These are phyloP conservation scores for Orussus abietinus DNA, from an alignment of 1,140 invertebrate species.

Conservation along the genomic window DNA sequence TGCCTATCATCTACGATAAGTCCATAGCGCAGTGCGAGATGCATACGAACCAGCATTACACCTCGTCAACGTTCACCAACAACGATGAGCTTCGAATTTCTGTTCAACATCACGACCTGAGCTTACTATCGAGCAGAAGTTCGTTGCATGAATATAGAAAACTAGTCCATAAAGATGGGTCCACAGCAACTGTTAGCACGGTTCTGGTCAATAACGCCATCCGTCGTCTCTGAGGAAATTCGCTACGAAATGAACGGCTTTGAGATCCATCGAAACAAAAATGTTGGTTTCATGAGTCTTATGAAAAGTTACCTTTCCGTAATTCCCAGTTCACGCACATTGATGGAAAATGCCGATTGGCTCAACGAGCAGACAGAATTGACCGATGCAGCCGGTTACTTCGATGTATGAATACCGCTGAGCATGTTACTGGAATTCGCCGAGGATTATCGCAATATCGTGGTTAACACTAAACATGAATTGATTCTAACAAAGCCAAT, in stretches of 20 bases:
- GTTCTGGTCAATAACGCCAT: constrained; percentile 39
- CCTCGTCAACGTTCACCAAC: constrained; percentile 31
- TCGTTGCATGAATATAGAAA: constrained; percentile 35
- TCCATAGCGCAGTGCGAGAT: constrained; percentile 34
- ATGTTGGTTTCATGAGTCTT: constrained; percentile 39
- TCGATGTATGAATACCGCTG: constrained; percentile 43
- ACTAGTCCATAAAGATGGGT: constrained; percentile 21
- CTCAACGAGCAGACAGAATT: constrained; percentile 14
- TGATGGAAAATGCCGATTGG: constrained; percentile 32
- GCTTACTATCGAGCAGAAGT: constrained; percentile 33
- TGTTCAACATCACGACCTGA: constrained; percentile 41
- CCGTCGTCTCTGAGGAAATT: constrained; percentile 47
- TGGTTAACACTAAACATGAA: too few species aligned
- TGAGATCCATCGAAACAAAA: constrained; percentile 45
- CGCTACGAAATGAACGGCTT: constrained; percentile 47
- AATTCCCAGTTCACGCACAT: constrained; percentile 18
- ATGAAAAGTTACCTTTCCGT: constrained; percentile 41
- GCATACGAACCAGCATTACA: constrained; percentile 37
- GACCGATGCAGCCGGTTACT: constrained; percentile 24
- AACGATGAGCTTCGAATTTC: constrained; percentile 42
- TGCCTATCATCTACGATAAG: constrained; percentile 23
- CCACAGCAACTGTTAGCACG: constrained; percentile 1
- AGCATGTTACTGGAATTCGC: too few species aligned
- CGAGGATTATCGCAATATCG: too few species aligned
- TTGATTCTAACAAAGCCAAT: too few species aligned